Conservation (phyloP, 2,797 vertebrate genomes). For the Hydrolagus colliei region DNA sequence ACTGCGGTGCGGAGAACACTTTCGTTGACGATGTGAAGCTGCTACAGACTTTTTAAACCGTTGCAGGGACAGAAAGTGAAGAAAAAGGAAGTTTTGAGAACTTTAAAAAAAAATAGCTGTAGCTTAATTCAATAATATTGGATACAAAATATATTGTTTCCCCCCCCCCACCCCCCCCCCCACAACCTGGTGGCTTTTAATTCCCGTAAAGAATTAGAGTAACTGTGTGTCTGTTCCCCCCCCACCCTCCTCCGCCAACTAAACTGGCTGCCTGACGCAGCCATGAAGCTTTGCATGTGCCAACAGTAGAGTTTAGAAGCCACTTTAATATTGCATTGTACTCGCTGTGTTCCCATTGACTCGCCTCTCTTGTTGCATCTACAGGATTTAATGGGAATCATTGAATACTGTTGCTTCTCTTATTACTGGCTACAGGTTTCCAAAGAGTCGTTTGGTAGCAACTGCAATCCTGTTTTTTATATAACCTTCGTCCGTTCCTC, state of each 20-base stretch:
- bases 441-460: constrained; percentile 18
- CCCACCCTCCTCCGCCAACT: constrained; percentile 56
- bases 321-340: constrained; percentile 27
- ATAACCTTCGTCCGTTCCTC: background rate
- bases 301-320: constrained; percentile 50
- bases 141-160: constrained; percentile 41
- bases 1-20: constrained; percentile 49
- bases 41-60: constrained; percentile 73
- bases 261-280: constrained; percentile 47
- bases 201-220: constrained; percentile 57
- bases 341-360: background rate
- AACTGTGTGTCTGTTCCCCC: constrained; percentile 46
- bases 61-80: constrained; percentile 53
- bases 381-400: background rate
- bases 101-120: constrained; percentile 54
- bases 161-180: constrained; percentile 48
- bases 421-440: background rate
- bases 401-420: background rate
- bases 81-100: constrained; percentile 59
- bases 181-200: constrained; percentile 59
- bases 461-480: background rate
- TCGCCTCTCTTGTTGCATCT: background rate
- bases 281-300: constrained; percentile 67
- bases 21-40: constrained; percentile 69
- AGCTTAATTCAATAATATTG: constrained; percentile 54